Evolutionary conservation across 2,797 vertebrate species (phyloP).

Genomic region (Mionectes olivaceus): DNA sequence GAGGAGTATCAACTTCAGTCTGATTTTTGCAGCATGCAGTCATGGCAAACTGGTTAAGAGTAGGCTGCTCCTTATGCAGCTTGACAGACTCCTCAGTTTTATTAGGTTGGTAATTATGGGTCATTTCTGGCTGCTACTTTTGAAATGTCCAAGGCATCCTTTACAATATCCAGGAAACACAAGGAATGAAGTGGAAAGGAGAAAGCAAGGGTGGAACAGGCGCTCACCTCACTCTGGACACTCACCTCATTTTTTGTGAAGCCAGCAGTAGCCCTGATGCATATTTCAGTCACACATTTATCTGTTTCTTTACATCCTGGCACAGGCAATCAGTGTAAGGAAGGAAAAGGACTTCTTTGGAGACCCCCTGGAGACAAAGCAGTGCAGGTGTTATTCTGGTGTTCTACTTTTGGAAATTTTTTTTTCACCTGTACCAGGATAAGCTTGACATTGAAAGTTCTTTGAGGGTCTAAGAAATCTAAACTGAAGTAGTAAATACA

Average conservation of each 20-base stretch:
- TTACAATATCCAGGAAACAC: not conserved
- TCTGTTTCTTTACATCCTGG: not conserved
- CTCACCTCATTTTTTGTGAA: not conserved
- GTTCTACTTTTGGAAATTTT: not conserved
- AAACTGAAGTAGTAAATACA: not conserved
- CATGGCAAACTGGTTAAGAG: not conserved
- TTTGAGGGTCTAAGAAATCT: not conserved
- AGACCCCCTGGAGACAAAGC: not conserved
- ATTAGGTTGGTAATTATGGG: not conserved
- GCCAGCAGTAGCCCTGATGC: not conserved
- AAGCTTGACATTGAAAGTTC: not conserved
- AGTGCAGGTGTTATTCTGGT: not conserved
- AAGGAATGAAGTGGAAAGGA: not conserved
- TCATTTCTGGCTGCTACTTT: not conserved
- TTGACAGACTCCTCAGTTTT: not conserved
- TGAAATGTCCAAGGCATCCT: not conserved
- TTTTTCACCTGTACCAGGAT: not conserved
- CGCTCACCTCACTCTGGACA: not conserved
- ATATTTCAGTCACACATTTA: not conserved
- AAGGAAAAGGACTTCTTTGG: not conserved
- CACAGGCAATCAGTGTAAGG: not conserved
- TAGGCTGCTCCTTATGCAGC: not conserved
- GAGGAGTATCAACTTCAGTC: not conserved
- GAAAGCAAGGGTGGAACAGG: not conserved
- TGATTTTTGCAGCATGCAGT: constrained; percentile 1